phyloP scores from a whole-genome alignment of 2,888 invertebrate species.

The Meghimatium bilineatum region DNA sequence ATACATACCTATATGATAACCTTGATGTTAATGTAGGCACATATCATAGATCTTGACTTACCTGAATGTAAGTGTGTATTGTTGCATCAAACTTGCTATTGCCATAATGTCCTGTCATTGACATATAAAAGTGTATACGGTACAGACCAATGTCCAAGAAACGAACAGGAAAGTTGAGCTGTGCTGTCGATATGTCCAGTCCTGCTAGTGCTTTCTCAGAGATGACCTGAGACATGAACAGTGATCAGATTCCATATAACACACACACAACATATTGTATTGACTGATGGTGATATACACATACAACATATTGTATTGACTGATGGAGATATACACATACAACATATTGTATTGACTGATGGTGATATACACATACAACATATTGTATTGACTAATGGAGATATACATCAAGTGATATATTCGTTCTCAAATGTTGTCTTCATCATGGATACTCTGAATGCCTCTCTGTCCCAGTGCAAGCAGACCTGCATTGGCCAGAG shows the following conservation, averaged over 20 bases:
- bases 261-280: too few species aligned
- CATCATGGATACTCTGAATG: too few species aligned
- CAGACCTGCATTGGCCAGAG: too few species aligned
- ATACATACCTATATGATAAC: background rate
- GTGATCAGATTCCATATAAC: background rate
- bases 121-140: conserved; percentile 69
- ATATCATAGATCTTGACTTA: background rate
- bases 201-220: conserved; percentile 37
- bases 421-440: too few species aligned
- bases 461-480: too few species aligned
- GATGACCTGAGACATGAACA: background rate
- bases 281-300: too few species aligned
- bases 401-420: too few species aligned
- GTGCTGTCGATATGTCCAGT: conserved; percentile 49
- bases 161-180: conserved; percentile 63
- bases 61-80: conserved; percentile 49
- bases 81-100: conserved; percentile 40
- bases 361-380: too few species aligned
- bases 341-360: too few species aligned
- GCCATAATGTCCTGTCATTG: conserved; percentile 59
- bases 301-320: too few species aligned
- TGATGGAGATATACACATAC: too few species aligned
- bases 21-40: conserved; percentile 34
- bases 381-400: too few species aligned
- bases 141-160: conserved; percentile 74